Percentiles rank a stretch among this genome's conserved stretches.
Conservation (phyloP, 1,140 invertebrate genomes). For the Brachionus angularis region DNA sequence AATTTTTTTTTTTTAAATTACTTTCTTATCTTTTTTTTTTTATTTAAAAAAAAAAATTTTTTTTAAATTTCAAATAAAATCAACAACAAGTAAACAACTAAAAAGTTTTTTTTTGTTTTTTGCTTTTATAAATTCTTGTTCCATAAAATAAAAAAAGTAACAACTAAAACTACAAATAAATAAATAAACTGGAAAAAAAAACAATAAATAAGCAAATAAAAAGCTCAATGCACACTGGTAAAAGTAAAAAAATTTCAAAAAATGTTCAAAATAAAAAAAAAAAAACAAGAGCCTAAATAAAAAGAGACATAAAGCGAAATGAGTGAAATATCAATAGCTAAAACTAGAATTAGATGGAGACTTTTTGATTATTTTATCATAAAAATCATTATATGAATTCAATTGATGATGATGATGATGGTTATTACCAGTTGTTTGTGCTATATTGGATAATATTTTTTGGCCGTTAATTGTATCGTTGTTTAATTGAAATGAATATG, state of each 20-base stretch:
- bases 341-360: conserved; percentile 21
- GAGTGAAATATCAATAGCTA: not conserved
- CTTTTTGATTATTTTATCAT: conserved; percentile 33
- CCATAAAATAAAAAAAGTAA: too few relatives aligned
- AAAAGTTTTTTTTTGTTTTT: too few relatives aligned
- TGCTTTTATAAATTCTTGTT: too few relatives aligned
- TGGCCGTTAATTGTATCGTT: conserved; percentile 4
- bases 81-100: too few relatives aligned
- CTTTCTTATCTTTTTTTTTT: too few relatives aligned
- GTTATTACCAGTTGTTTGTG: not conserved
- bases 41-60: too few relatives aligned
- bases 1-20: too few relatives aligned
- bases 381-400: conserved; percentile 10
- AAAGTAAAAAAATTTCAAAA: conserved; percentile 1
- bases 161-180: too few relatives aligned
- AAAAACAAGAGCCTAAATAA: not conserved
- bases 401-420: conserved; percentile 3
- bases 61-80: too few relatives aligned
- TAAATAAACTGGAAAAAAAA: too few relatives aligned
- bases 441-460: too few relatives aligned
- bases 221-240: not conserved
- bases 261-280: not conserved
- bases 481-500: conserved; percentile 28
- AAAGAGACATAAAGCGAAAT: not conserved
- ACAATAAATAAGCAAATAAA: too few relatives aligned